Evolutionary conservation across 2,113 vertebrate genomes (phyloP).

Genomic region (Sphaerodactylus townsendi): DNA sequence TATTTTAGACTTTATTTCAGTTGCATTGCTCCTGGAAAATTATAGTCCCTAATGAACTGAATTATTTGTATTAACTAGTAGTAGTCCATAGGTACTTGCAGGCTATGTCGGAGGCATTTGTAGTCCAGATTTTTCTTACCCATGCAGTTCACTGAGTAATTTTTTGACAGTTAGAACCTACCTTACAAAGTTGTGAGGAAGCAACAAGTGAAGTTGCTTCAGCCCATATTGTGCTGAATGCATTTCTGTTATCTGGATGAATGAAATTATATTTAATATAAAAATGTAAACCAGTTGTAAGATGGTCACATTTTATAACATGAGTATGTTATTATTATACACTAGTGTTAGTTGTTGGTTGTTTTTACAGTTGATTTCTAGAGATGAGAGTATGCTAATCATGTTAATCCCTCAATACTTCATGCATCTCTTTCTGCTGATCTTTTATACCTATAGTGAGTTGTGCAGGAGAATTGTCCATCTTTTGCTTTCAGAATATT

Average conservation of each 20-base stretch:
- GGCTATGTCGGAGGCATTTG: too few relatives aligned
- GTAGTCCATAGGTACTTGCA: not conserved
- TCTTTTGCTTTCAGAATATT: constrained; percentile 29
- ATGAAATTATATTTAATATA: not conserved
- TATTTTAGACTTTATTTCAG: not conserved
- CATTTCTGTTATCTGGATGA: not conserved
- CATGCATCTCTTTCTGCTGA: not conserved
- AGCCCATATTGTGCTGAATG: not conserved
- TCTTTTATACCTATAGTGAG: not conserved
- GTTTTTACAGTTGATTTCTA: not conserved
- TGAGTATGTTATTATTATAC: not conserved
- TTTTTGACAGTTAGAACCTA: too few relatives aligned
- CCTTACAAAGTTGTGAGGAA: too few relatives aligned
- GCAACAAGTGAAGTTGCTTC: not conserved
- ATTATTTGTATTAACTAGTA: not conserved
- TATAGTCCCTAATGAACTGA: not conserved
- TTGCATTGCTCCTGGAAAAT: not conserved
- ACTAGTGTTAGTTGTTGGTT: not conserved
- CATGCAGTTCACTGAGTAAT: too few relatives aligned
- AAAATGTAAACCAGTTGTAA: not conserved
- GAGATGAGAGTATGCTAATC: not conserved
- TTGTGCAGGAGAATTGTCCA: not conserved
- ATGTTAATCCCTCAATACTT: not conserved
- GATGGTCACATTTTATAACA: not conserved
- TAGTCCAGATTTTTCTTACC: too few relatives aligned